Base-by-base conservation (phyloP, 2,113 vertebrate species). In the Ageneiosus marmoratus region DNA sequence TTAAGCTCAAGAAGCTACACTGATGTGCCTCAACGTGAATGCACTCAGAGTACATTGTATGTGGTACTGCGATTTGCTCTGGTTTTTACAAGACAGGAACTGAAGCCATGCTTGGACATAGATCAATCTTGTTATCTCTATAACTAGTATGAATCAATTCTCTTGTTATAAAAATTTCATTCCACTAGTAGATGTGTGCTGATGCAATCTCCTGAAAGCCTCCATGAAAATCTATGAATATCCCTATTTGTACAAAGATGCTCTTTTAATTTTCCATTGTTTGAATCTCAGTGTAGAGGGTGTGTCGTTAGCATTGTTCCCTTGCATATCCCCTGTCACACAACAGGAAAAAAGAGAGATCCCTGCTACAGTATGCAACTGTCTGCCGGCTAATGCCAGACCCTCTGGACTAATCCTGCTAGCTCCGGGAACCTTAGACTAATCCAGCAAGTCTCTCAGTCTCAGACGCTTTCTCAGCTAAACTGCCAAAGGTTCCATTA, bases 401-500 rank as follows among this genome's bases (percentile, higher is more conserved):
- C 86, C 88, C 75, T 78, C 78, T 82, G 77, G 85, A 89, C 88
- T 94, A 91, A 94, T 94, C 94, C 91, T 69, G 34, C 87, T 78
- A 89, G 88, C 89, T 92, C 82, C 84, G 89, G 92, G 89, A 94
- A 90, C 90, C 88, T 80, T 86, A 92, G 82, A 92, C 90, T 93
- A 93, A 94, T 94, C 92, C 89, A 62, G 65, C 80, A 60, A 86
- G 90, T 89, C 86, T 88, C 88, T 83, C 79, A 85, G 87, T 89
- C 86, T 84, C 83, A 85, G 87, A 75, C 77, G 77, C 58, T 84
- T 83, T 86, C 80, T 88, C 75, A 81, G 58, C 89, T 88, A 89
- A 73, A 81, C 79, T 84, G 79, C 86, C 80, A 84, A 32, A 78
- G 89, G 83, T 84, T 90, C 74, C 85, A 80, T 81, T 85, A 88